phyloP scores from a whole-genome alignment of 37 sponge, comb jelly and placozoan species.

The Haliclona indistincta region DNA sequence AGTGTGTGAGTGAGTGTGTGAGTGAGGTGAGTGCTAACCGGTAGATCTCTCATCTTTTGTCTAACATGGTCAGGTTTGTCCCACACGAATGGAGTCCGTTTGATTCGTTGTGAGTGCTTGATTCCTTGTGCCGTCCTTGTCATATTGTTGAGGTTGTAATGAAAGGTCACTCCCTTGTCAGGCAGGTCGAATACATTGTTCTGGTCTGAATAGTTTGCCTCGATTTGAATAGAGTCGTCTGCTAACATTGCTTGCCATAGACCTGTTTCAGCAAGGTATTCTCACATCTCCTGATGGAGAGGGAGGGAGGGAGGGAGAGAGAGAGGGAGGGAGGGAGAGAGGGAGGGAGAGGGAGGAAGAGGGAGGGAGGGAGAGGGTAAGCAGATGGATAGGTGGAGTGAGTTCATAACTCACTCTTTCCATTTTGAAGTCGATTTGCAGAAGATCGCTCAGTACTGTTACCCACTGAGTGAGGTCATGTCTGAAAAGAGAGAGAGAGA shows the following conservation, averaged over 20 bases:
- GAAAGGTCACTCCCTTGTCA: constrained; percentile 12
- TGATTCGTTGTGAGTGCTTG: constrained; percentile 58
- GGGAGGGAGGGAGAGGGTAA: not conserved
- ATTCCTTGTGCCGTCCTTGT: constrained; percentile 46
- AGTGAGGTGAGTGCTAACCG: no score
- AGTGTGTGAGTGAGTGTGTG: no score
- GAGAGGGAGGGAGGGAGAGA: not conserved
- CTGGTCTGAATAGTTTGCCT: constrained; percentile 46
- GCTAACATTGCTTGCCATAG: constrained; percentile 67
- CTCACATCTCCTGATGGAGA: constrained; percentile 68
- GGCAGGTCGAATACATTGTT: constrained; percentile 42
- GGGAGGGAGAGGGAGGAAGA: not conserved
- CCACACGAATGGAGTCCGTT: constrained; percentile 43
- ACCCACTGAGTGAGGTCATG: constrained; percentile 13
- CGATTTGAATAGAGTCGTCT: constrained; percentile 36
- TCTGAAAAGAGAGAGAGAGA: constrained; percentile 5
- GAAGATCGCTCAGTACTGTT: not conserved
- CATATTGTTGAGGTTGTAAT: constrained; percentile 55
- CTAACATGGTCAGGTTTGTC: constrained; percentile 74
- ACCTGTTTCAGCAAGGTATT: constrained; percentile 67
- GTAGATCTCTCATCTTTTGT: no score
- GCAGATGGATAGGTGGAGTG: no score
- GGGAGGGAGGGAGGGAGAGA: not conserved
- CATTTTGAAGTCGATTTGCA: constrained; percentile 23
- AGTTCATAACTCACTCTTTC: constrained; percentile 28